Percentiles rank a stretch among this genome's conserved stretches.
These are phyloP conservation scores for Sclerodermus sp. DNA, from an alignment of 2,888 invertebrate species.

Conservation along the genomic window DNA sequence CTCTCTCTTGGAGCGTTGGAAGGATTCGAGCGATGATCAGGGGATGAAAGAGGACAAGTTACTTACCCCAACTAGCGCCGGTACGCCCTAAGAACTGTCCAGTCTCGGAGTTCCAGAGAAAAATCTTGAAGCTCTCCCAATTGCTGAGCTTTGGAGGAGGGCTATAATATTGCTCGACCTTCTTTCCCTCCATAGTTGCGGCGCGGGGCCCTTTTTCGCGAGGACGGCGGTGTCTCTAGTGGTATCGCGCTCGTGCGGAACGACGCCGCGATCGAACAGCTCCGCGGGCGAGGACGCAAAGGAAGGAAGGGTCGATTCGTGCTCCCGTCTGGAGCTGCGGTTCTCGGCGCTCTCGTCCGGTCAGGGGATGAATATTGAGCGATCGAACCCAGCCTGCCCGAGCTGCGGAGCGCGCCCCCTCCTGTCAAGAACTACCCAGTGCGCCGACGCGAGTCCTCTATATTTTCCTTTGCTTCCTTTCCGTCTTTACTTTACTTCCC, in stretches of 20 bases:
- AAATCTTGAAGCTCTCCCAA: conserved; percentile 83
- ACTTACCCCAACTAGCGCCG: conserved; percentile 94
- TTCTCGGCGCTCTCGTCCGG: conserved; percentile 22
- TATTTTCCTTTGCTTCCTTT: too few species aligned
- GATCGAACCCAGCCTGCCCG: conserved; percentile 43
- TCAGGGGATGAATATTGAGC: conserved; percentile 57
- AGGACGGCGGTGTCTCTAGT: too few species aligned
- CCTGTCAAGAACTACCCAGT: neutral
- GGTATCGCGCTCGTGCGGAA: too few species aligned
- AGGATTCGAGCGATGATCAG: too few species aligned
- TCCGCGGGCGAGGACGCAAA: conserved; percentile 48
- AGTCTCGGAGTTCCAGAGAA: conserved; percentile 91
- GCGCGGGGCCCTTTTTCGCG: too few species aligned
- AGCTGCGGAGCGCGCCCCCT: conserved; percentile 33
- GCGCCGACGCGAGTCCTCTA: neutral
- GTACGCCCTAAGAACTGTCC: conserved; percentile 90
- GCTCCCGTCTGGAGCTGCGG: conserved; percentile 30
- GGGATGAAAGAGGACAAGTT: neutral
- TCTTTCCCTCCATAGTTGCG: conserved; percentile 86
- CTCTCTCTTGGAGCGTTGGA: too few species aligned
- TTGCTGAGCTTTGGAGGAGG: conserved; percentile 79
- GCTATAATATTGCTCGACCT: conserved; percentile 77
- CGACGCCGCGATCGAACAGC: conserved; percentile 42
- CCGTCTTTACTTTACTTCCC: too few species aligned
- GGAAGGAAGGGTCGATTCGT: conserved; percentile 43